phyloP scores from a whole-genome alignment of 2,113 vertebrate species.

The Oceanites oceanicus region DNA sequence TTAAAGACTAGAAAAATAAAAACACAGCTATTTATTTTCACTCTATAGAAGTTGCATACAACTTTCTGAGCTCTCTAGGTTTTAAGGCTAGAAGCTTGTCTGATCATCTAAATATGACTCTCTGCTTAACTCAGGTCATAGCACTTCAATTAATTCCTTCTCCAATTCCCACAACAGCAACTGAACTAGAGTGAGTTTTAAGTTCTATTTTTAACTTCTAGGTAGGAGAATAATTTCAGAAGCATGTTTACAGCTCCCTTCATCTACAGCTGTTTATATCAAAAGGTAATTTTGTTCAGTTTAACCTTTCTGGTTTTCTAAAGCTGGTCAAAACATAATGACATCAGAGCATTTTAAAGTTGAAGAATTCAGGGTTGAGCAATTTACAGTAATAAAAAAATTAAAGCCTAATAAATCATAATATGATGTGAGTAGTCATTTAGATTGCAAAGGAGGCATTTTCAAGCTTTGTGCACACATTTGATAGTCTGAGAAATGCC shows the following conservation, averaged over 20 bases:
- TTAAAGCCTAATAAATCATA: not conserved
- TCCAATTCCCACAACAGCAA: not conserved
- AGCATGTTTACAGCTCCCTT: not conserved
- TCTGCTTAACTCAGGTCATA: not conserved
- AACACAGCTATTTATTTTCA: not conserved
- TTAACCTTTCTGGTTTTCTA: not conserved
- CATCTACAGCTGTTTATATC: not conserved
- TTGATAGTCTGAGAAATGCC: not conserved
- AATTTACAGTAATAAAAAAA: not conserved
- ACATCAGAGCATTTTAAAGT: not conserved
- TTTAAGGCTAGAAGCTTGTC: not conserved
- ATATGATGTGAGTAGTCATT: not conserved
- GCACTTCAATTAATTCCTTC: conserved; percentile 12
- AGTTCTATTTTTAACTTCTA: not conserved
- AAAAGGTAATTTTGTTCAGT: not conserved
- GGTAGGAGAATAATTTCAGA: not conserved
- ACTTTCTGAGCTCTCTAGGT: not conserved
- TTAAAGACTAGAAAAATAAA: not conserved
- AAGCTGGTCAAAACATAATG: not conserved
- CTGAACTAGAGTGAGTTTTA: not conserved
- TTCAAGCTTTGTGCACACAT: not conserved
- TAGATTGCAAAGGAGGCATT: not conserved
- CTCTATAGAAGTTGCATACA: not conserved
- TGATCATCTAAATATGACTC: not conserved
- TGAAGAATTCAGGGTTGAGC: not conserved